Base-by-base conservation (phyloP, 92 coral and sea anemone genomes). In the Epizoanthus ramosus region DNA sequence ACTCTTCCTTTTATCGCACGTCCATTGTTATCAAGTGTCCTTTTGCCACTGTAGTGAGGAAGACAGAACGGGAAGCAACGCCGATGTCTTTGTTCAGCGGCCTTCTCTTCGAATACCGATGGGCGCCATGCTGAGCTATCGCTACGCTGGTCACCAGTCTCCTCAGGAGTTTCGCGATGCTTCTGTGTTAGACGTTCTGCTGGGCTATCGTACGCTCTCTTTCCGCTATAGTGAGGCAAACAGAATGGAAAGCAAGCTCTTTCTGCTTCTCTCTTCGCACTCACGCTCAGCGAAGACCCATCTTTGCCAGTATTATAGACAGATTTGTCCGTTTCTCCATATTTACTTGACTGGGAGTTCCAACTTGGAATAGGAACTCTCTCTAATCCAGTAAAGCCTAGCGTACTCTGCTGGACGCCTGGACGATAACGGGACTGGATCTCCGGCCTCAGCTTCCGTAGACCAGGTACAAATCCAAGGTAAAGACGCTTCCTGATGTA, bases 231-330 rank as follows among this genome's bases (percentile, higher is more conserved):
- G 63, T 35, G 58, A 61, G 82, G 82, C 4, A 77, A 77, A 19
- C 82, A 77, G 15, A 77, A 77, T 24, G 82, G 82, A 39, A 77
- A 77, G 13, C 82, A 77, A n/a, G 70, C 71, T 13, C 57, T 56
- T 39, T 22, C 66, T 57, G 5, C 0, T 9, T 60, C 19, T 8
- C 71, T 21, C 39, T 37, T 77, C 21, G 45, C 25, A 14, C 3
- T 60, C 2, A 60, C 45, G 21, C 21, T 77, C 23, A 10, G 68
- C 4, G 81, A 39, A 35, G 43, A 60, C 3, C 24, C 24, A 37
- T 37, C 66, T 10, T 10, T 39, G 21, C 47, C 57, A 22, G 8
- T 41, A 33, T 16, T 7, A 17, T 41, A 8, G 59, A 13, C 1
- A 13, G 56, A 50, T 50, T 50, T 12, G 9, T 2, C 54, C 54